Evolutionary conservation across 1,140 invertebrate species (phyloP).

Genomic region (Hydropsyche tenuis): DNA sequence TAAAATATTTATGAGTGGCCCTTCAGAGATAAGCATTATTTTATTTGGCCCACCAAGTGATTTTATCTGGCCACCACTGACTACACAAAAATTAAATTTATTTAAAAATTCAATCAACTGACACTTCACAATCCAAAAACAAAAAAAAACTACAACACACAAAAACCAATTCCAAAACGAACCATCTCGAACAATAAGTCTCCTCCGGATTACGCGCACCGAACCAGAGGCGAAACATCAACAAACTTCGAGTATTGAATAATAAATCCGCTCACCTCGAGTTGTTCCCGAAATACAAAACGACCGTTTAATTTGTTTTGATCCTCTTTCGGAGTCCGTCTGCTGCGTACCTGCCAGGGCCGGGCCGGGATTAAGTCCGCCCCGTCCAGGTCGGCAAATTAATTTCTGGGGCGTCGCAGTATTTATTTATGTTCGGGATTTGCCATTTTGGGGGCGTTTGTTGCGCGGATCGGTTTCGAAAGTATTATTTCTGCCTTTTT

Average conservation of each 20-base stretch:
- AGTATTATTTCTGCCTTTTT: no score
- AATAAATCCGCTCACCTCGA: slow-evolving; percentile 24
- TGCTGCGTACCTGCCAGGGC: neutral
- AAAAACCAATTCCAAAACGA: slow-evolving; percentile 11
- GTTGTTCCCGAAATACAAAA: slow-evolving; percentile 15
- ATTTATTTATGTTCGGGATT: no score
- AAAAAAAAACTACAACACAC: neutral
- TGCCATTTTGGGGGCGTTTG: no score
- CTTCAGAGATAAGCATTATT: no score
- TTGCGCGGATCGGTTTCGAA: no score
- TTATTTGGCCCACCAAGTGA: no score
- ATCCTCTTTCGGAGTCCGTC: slow-evolving; percentile 16
- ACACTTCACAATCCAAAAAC: no score
- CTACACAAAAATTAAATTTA: no score
- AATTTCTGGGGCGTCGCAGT: neutral
- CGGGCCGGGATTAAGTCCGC: neutral
- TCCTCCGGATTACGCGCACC: slow-evolving; percentile 13
- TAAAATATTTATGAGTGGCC: no score
- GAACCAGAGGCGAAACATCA: slow-evolving; percentile 22
- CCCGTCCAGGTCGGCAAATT: neutral
- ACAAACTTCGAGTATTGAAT: slow-evolving; percentile 28
- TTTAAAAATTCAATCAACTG: no score
- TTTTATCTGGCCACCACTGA: no score
- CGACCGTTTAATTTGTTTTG: slow-evolving; percentile 28
- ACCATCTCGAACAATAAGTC: slow-evolving; percentile 6